phyloP scores from a whole-genome alignment of 2,888 invertebrate genomes.

The Melanargia galathea region DNA sequence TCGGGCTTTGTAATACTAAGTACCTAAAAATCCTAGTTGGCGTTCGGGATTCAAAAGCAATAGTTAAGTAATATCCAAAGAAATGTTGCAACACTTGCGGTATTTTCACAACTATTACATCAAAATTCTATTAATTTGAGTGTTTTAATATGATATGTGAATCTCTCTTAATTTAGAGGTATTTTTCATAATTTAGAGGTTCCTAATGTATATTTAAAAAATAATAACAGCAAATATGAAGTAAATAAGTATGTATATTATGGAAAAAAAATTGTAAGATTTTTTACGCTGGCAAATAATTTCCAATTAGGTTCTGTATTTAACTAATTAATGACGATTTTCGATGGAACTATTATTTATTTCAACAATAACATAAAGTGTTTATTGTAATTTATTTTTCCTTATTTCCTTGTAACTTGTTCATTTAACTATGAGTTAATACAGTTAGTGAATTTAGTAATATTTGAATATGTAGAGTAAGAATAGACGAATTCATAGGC shows the following conservation, averaged over 20 bases:
- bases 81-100: neutral
- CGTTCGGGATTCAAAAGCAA: neutral
- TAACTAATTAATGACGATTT: constrained; percentile 4
- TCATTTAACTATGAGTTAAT: constrained; percentile 3
- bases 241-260: neutral
- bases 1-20: neutral
- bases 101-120: constrained; percentile 3
- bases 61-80: neutral
- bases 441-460: neutral
- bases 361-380: neutral
- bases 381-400: constrained; percentile 4
- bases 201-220: too few species aligned
- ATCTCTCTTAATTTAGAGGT: too few species aligned
- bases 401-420: constrained; percentile 6
- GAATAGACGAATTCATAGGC: neutral
- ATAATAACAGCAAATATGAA: too few species aligned
- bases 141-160: too few species aligned
- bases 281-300: too few species aligned
- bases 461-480: neutral
- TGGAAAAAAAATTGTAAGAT: neutral
- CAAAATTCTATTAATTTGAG: neutral
- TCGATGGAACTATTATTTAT: neutral
- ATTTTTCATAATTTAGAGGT: too few species aligned
- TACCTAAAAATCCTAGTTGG: neutral
- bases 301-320: too few species aligned